Evolutionary conservation across 2,797 vertebrate species (phyloP).

Genomic region (Lutjanus argentimaculatus): DNA sequence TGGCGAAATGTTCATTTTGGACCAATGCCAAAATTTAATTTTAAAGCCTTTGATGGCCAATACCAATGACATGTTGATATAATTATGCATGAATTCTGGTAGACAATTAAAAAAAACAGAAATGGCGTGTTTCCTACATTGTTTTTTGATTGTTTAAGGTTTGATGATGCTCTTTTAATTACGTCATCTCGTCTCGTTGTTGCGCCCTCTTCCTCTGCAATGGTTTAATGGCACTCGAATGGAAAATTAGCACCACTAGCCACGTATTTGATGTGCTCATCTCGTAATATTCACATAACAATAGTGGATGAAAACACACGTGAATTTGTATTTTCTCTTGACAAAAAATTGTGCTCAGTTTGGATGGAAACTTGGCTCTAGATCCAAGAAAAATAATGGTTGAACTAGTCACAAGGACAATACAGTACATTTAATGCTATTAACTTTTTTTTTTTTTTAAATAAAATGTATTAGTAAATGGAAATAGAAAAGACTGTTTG

Average conservation of each 20-base stretch:
- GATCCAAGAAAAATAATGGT: neutral
- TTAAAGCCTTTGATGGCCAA: too few species aligned
- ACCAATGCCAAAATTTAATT: too few species aligned
- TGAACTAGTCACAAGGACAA: neutral
- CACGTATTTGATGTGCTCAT: neutral
- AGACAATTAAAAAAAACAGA: neutral
- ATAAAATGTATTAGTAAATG: conserved; percentile 18
- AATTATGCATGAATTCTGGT: too few species aligned
- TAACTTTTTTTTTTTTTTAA: neutral
- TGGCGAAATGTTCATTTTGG: too few species aligned
- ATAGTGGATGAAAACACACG: neutral
- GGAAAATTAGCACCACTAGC: neutral
- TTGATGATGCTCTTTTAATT: neutral
- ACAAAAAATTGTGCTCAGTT: neutral
- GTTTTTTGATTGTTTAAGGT: neutral
- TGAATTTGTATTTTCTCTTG: neutral
- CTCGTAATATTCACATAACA: neutral
- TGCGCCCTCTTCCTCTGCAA: neutral
- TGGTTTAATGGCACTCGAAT: neutral
- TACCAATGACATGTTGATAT: too few species aligned
- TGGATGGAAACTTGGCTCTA: neutral
- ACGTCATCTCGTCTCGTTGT: neutral
- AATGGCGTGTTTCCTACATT: neutral
- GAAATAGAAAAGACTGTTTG: conserved; percentile 43
- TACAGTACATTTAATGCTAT: neutral